Evolutionary conservation across 2,113 vertebrate genomes (phyloP), one percentile per base, ranked within the genome.

Genomic region (Corapipo altera): DNA sequence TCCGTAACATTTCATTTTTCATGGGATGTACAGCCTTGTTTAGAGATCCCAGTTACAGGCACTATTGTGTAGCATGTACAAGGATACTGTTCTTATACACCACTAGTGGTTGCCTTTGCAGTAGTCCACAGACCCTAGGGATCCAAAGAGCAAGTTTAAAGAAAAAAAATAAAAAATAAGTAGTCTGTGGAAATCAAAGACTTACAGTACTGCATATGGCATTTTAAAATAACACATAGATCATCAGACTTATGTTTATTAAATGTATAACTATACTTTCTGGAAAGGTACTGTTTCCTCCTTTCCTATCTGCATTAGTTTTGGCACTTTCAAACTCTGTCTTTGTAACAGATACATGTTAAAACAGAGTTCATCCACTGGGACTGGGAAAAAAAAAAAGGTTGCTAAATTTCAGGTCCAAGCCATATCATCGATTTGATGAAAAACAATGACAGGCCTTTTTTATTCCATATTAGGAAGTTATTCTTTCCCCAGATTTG

Each of bases 391-490:
- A 22, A 30, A 35, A 72, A 91, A 74, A 79, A 94, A 35, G 18
- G 59, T 87, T 90, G 97, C 95, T 57, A 89, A 85, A 23, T 57
- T 94, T 70, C 90, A 84, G 32, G 85, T 94, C 92, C 69, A 92
- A 93, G 67, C 15, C 92, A 27, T 75, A 83, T 55, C 27, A 2
- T 88, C 83, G 81, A 51, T 96, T 88, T 71, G 69, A 91, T 93
- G 86, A 97, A 93, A 89, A 97, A 94, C 58, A 89, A 93, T 80
- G 92, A 91, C 85, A 93, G 86, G 85, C n/a, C 86, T 95, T 95
- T 96, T 88, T 32, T 61, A 79, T 96, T 88, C 81, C 67, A 89
- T 76, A 94, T 88, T 91, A 93, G 86, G 82, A 81, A 92, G 94
- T 89, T 72, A 75, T 79, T 91, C 89, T 95, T 65, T 57, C 67